Conservation (phyloP, 2,797 vertebrate genomes). For the Manis pentadactyla region DNA sequence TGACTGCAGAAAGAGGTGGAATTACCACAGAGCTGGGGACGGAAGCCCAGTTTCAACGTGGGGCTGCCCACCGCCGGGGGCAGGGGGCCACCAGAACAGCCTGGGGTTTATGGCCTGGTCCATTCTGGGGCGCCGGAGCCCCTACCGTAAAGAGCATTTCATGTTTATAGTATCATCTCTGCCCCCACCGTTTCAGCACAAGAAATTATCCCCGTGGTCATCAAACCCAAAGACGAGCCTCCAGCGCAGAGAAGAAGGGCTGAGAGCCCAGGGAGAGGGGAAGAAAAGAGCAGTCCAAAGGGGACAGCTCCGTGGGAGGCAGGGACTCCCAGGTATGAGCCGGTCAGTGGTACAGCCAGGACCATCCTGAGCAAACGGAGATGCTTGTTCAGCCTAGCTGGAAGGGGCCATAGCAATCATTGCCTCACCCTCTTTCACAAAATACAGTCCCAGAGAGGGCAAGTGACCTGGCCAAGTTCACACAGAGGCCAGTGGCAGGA, state of each 20-base stretch:
- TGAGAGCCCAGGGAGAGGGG: not conserved
- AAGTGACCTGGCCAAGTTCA: not conserved
- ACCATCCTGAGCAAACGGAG: not conserved
- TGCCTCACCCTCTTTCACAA: not conserved
- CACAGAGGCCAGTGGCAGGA: not conserved
- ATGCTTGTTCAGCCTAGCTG: not conserved
- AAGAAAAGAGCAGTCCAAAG: not conserved
- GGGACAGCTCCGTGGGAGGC: not conserved
- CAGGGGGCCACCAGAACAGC: rapidly evolving
- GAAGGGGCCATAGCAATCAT: not conserved
- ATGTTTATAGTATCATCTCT: not conserved
- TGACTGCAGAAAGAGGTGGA: not conserved
- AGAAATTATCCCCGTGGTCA: not conserved
- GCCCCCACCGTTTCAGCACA: not conserved
- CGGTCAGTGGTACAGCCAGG: not conserved
- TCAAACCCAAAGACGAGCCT: not conserved
- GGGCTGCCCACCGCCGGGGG: rapidly evolving
- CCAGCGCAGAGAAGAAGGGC: not conserved
- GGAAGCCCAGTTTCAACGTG: not conserved
- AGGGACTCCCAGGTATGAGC: not conserved
- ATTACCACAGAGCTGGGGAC: not conserved
- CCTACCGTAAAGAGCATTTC: not conserved
- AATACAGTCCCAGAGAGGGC: not conserved
- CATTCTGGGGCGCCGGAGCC: not conserved
- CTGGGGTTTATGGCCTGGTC: not conserved